Evolutionary conservation across 1,140 invertebrate genomes (phyloP).

Genomic region (Heterodera carotae): DNA sequence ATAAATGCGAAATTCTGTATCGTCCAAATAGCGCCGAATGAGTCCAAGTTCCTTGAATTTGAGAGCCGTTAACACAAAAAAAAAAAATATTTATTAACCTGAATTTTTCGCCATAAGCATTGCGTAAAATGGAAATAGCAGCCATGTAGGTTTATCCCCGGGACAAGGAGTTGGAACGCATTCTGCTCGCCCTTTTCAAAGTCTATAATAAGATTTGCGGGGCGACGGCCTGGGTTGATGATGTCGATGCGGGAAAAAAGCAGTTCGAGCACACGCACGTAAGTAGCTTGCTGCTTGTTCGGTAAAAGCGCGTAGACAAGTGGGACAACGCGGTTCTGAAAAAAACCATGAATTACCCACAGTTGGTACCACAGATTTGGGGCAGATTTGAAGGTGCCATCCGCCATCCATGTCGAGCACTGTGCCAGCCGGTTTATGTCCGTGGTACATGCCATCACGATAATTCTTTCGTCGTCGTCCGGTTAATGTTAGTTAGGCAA

Average conservation of each 20-base stretch:
- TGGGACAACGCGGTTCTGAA: not conserved
- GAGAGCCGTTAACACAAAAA: too few relatives aligned
- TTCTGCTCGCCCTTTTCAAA: constrained; percentile 2
- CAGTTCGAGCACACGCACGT: not conserved
- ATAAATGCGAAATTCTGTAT: not conserved
- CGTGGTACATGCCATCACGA: not conserved
- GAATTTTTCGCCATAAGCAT: constrained; percentile 2
- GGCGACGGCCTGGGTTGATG: not conserved
- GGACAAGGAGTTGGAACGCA: not conserved
- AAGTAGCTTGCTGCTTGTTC: not conserved
- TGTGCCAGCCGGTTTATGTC: constrained; percentile 15
- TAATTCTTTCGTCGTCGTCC: too few relatives aligned
- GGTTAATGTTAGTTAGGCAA: too few relatives aligned
- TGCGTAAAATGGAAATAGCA: constrained; percentile 7
- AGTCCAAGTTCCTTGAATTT: too few relatives aligned
- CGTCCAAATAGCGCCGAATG: not conserved
- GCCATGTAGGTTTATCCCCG: not conserved
- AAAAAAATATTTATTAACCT: not conserved
- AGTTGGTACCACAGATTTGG: constrained; percentile 2
- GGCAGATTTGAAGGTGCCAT: constrained; percentile 25
- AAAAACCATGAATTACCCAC: constrained; percentile 12
- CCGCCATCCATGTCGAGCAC: constrained; percentile 11
- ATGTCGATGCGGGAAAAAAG: constrained; percentile 4
- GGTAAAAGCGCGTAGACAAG: constrained; percentile 14
- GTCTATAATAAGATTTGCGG: not conserved